Conservation (phyloP, 2,888 invertebrate genomes). For the Polylopha cassiicola region DNA sequence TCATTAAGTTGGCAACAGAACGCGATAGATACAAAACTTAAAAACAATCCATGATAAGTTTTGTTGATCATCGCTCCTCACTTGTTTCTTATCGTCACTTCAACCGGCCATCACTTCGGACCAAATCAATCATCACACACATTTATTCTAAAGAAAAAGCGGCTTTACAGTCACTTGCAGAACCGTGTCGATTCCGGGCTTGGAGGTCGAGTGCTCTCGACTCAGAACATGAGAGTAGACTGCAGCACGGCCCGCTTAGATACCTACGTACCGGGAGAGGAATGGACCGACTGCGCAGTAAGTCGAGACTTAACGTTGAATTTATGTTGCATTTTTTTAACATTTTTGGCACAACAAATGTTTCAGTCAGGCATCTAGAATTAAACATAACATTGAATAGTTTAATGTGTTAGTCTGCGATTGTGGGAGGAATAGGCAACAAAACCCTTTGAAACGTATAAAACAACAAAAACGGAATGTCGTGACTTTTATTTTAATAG, state of each 20-base stretch:
- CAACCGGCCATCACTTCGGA: conserved; percentile 17
- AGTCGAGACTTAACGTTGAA: conserved; percentile 44
- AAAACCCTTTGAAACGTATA: conserved; percentile 10
- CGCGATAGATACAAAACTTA: conserved; percentile 69
- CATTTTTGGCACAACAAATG: conserved; percentile 41
- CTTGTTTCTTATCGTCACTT: conserved; percentile 22
- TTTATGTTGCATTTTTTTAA: conserved; percentile 46
- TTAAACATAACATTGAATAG: conserved; percentile 17
- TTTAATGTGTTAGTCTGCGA: conserved; percentile 14
- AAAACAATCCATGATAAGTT: conserved; percentile 67
- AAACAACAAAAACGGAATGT: conserved; percentile 13
- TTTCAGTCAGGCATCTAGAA: conserved; percentile 29
- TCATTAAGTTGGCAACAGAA: conserved; percentile 71
- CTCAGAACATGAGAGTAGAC: conserved; percentile 57
- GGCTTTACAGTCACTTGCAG: conserved; percentile 29
- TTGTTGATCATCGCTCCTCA: conserved; percentile 62
- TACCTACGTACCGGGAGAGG: conserved; percentile 34
- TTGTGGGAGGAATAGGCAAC: conserved; percentile 11
- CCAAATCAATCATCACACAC: conserved; percentile 14
- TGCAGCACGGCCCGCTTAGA: conserved; percentile 39
- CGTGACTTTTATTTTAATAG: too few species aligned
- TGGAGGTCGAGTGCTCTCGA: conserved; percentile 59
- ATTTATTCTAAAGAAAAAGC: conserved; percentile 14
- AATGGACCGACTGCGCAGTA: conserved; percentile 62
- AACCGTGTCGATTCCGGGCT: conserved; percentile 41